Percentiles rank a stretch among this genome's conserved stretches.
Evolutionary conservation across 2,797 vertebrate genomes (phyloP).

Genomic region (Chaetophractus vellerosus): DNA sequence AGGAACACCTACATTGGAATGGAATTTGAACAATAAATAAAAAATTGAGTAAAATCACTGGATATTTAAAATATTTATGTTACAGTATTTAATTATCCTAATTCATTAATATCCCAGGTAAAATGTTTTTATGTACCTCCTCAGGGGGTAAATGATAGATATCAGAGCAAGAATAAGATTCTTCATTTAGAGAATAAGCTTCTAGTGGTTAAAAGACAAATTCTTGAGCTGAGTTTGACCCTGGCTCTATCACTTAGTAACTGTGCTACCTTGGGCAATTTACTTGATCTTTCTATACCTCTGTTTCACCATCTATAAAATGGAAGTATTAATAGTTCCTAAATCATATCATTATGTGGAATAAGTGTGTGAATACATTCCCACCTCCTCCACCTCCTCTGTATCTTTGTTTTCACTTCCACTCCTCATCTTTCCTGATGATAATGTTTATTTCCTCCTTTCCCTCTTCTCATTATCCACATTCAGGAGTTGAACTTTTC

Average conservation of each 20-base stretch:
- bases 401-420: not conserved
- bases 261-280: too few relatives aligned
- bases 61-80: not conserved
- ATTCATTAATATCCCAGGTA: not conserved
- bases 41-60: not conserved
- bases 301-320: too few relatives aligned
- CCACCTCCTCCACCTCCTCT: not conserved
- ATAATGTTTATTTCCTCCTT: not conserved
- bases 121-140: not conserved
- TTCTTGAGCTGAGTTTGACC: not conserved
- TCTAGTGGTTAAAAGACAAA: not conserved
- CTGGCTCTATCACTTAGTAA: not conserved
- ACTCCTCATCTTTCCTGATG: not conserved
- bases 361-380: not conserved
- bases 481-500: not conserved
- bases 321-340: too few relatives aligned
- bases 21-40: not conserved
- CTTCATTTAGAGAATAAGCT: not conserved
- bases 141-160: not conserved
- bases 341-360: too few relatives aligned
- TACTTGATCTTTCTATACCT: too few relatives aligned
- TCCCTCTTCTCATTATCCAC: not conserved
- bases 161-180: not conserved
- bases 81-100: not conserved
- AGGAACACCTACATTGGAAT: too few relatives aligned